Evolutionary conservation across 2,797 vertebrate species (phyloP).

Genomic region (Leuciscus waleckii): DNA sequence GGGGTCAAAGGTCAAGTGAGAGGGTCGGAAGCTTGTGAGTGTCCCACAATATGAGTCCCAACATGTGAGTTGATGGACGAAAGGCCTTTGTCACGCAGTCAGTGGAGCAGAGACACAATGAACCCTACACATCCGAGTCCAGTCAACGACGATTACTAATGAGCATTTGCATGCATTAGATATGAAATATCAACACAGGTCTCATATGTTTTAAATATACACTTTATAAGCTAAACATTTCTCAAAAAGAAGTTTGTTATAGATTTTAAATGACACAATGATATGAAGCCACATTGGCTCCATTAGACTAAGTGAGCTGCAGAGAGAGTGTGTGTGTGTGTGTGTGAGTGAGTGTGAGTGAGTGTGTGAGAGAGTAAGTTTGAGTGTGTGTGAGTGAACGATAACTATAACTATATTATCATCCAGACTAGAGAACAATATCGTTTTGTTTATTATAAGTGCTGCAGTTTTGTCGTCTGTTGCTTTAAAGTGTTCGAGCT

Average conservation of each 20-base stretch:
- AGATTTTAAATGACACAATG: neutral
- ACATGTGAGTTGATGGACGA: constrained; percentile 47
- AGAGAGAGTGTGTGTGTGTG: neutral
- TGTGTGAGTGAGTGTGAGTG: too few species aligned
- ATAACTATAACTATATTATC: too few species aligned
- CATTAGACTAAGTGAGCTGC: too few species aligned
- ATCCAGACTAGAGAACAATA: neutral
- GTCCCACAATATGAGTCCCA: constrained; percentile 27
- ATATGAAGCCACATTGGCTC: too few species aligned
- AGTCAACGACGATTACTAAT: too few species aligned
- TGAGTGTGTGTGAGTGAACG: too few species aligned
- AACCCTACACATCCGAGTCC: too few species aligned
- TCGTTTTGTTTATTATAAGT: neutral
- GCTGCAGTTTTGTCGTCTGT: neutral
- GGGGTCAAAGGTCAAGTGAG: constrained; percentile 48
- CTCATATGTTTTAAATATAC: neutral
- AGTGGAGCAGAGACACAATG: constrained; percentile 48
- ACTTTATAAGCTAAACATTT: neutral
- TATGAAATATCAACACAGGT: neutral
- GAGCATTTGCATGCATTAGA: neutral
- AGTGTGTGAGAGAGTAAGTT: too few species aligned
- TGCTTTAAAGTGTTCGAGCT: too few species aligned
- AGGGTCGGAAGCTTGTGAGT: constrained; percentile 22
- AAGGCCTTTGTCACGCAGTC: constrained; percentile 46
- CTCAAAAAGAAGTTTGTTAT: neutral